Percentiles rank a stretch among this genome's conserved stretches.
Conservation (phyloP, 2,113 vertebrate species). For the Carassius carassius region DNA sequence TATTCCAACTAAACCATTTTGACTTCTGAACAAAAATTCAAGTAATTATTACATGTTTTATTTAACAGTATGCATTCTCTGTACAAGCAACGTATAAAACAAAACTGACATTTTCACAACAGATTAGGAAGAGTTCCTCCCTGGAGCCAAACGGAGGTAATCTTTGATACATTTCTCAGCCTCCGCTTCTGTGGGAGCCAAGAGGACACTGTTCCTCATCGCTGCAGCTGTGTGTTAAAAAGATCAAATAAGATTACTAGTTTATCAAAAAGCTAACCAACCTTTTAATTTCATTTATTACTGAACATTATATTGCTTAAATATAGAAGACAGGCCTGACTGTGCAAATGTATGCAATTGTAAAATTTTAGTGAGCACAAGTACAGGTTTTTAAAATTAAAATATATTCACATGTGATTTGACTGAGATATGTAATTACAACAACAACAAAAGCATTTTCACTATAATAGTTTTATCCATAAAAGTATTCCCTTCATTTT, state of each 20-base stretch:
- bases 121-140: not conserved
- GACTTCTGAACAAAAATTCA: not conserved
- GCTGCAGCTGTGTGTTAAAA: slow-evolving; percentile 21
- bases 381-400: not conserved
- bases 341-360: not conserved
- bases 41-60: not conserved
- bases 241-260: not conserved
- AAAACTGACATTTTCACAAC: not conserved
- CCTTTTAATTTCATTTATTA: not conserved
- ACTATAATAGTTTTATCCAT: not conserved
- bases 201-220: slow-evolving; percentile 13
- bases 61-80: slow-evolving; percentile 3
- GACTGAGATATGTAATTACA: not conserved
- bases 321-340: not conserved
- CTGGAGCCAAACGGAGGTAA: slow-evolving; percentile 29
- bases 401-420: not conserved
- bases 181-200: slow-evolving; percentile 16
- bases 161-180: slow-evolving; percentile 37
- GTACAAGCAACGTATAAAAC: not conserved
- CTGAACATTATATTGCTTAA: not conserved
- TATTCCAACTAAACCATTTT: not conserved
- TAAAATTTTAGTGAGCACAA: not conserved
- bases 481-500: not conserved
- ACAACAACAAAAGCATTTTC: no score
- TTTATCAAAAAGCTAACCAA: not conserved